Evolutionary conservation across 2,113 vertebrate genomes (phyloP), one percentile per base, ranked within the genome.

Genomic region (Apus apus): DNA sequence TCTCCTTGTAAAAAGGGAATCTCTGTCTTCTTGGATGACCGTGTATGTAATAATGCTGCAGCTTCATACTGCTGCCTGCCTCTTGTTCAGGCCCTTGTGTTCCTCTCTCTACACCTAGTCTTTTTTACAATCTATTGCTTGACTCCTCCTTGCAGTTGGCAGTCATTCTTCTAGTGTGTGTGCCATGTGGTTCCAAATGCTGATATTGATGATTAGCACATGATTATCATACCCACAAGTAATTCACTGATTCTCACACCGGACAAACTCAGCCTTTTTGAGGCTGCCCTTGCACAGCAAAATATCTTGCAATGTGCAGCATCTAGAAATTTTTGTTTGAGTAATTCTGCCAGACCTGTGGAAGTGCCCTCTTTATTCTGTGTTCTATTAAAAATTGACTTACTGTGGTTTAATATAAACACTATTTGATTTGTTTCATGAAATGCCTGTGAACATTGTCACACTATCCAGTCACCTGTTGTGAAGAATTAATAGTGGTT

Each of bases 171-270:
- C 46, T 43, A 3, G 15, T 29, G 20, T 8, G 6, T 7, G 4
- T 57, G 23, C 27, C 0, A 3, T 1, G 0, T 26, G 6, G 17
- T 43, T 85, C 71, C 46, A 70, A 57, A 34, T 36, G 22, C 36
- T 73, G 46, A 26, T 60, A 34, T 1, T 71, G 51, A 32, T 84
- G n/a, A 71, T 76, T 26, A 60, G 34, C 46, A 26, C 8, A 2
- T 9, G 2, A 53, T 89, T 75, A 25, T 80, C 67, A 29, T 36
- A 46, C 19, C 34, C 62, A 2, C 38, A 68, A 13, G 40, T 30
- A 68, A 29, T 60, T 81, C 15, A 64, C 23, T 40, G 4, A 16
- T 67, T 84, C 38, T 90, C 21, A 13, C 17, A 9, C 4, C 13
- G 43, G 11, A 57, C 25, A 48, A 75, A 46, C 40, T 62, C n/a